These are phyloP conservation scores for Morpho achilles DNA, from an alignment of 2,888 invertebrate species.

Conservation along the genomic window DNA sequence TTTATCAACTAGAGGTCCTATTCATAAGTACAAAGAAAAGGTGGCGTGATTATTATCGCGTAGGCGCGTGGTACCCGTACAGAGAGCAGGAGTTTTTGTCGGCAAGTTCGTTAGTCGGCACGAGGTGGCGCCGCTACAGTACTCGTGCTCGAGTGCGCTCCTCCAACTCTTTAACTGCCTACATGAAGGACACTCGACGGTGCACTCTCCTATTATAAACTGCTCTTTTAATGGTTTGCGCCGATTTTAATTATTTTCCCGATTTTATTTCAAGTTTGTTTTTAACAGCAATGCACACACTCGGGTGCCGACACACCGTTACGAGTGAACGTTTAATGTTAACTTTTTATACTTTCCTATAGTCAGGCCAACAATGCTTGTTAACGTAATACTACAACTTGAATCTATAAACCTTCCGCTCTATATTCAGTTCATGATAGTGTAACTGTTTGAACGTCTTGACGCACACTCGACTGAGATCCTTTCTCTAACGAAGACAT, in stretches of 20 bases:
- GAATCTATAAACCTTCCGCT: constrained; percentile 18
- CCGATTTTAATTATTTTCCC: constrained; percentile 72
- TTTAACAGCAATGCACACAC: constrained; percentile 28
- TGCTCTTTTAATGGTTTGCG: constrained; percentile 76
- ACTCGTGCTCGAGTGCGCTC: constrained; percentile 71
- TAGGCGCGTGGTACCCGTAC: constrained; percentile 35
- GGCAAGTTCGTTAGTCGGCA: constrained; percentile 71
- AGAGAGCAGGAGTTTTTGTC: constrained; percentile 57
- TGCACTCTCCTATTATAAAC: constrained; percentile 77
- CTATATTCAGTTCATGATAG: constrained; percentile 21
- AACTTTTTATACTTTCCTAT: constrained; percentile 15
- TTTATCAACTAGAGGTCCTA: constrained; percentile 43
- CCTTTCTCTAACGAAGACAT: constrained; percentile 45
- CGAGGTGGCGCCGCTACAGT: constrained; percentile 71
- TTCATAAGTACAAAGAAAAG: constrained; percentile 42
- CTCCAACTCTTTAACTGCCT: constrained; percentile 79
- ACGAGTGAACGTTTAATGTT: constrained; percentile 19
- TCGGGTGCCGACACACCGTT: constrained; percentile 15
- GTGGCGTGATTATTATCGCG: constrained; percentile 36
- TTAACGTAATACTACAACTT: constrained; percentile 17
- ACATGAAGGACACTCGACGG: constrained; percentile 73
- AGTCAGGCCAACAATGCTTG: constrained; percentile 5
- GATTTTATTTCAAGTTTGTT: constrained; percentile 51
- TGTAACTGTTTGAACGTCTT: constrained; percentile 22
- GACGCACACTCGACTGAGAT: constrained; percentile 12